Conservation (phyloP, 2,797 vertebrate species). For the Alfaro cultratus region DNA sequence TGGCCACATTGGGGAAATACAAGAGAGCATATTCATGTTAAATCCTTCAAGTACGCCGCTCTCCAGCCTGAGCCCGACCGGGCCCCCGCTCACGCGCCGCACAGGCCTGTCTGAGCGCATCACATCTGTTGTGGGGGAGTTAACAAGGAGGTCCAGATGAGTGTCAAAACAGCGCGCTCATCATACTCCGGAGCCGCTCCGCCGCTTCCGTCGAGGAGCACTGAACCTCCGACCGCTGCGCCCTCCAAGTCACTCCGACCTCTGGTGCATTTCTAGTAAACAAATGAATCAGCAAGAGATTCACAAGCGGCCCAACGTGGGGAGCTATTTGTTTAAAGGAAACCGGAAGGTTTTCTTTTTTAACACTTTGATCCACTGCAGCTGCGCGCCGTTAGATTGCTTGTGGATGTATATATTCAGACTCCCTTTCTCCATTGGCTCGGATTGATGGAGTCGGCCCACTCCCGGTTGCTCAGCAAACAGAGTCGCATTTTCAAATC, state of each 20-base stretch:
- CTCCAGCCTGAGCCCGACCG: conserved; percentile 56
- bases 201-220: conserved; percentile 37
- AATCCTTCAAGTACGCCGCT: conserved; percentile 52
- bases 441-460: conserved; percentile 28
- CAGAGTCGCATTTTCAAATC: conserved; percentile 5
- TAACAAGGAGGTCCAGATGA: conserved; percentile 75
- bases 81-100: conserved; percentile 57
- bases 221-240: conserved; percentile 25
- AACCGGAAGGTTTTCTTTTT: neutral
- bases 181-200: conserved; percentile 49
- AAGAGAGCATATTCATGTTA: conserved; percentile 38
- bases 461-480: conserved; percentile 17
- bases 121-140: conserved; percentile 71
- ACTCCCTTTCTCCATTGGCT: conserved; percentile 6
- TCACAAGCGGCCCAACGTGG: conserved; percentile 1
- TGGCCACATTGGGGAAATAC: conserved; percentile 25
- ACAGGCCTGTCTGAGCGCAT: conserved; percentile 74
- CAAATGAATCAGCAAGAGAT: conserved; percentile 31
- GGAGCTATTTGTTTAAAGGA: neutral
- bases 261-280: conserved; percentile 55
- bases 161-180: conserved; percentile 75
- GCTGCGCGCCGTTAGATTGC: conserved; percentile 12
- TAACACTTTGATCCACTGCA: conserved; percentile 6
- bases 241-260: conserved; percentile 60
- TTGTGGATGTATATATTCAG: neutral